Conservation (phyloP, 2,113 vertebrate genomes). For the Eptesicus fuscus region DNA sequence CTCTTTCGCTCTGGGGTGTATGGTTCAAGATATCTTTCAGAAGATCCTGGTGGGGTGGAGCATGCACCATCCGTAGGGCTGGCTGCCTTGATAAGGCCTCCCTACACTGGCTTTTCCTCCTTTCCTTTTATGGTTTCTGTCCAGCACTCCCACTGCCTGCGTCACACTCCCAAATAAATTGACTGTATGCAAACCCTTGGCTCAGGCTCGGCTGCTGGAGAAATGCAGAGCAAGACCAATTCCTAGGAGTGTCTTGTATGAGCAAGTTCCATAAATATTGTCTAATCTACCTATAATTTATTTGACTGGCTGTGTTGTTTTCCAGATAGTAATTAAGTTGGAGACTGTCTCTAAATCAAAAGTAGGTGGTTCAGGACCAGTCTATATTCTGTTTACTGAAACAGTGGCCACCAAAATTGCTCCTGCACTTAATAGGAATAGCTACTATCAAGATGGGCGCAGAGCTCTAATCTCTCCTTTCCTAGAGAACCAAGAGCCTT, state of each 20-base stretch:
- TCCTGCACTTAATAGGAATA: not conserved
- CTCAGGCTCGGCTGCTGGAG: not conserved
- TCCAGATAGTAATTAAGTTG: not conserved
- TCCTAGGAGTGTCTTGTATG: not conserved
- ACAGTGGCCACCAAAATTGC: not conserved
- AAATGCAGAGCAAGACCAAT: not conserved
- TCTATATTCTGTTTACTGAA: not conserved
- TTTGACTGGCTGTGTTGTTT: not conserved
- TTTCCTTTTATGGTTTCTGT: not conserved
- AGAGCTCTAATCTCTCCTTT: not conserved
- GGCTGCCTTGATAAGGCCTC: not conserved
- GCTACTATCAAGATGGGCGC: not conserved
- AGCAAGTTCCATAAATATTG: not conserved
- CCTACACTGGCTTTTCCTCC: not conserved
- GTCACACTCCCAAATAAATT: not conserved
- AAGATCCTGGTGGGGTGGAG: not conserved
- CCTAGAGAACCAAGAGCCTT: not conserved
- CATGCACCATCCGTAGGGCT: no score
- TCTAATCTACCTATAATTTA: not conserved
- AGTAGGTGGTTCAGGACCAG: not conserved
- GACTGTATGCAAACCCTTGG: not conserved
- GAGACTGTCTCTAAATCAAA: not conserved
- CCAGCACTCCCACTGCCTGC: not conserved
- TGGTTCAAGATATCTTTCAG: not conserved
- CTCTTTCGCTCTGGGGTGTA: not conserved